Evolutionary conservation across 2,888 invertebrate genomes (phyloP).

Genomic region (Deilephila elpenor): DNA sequence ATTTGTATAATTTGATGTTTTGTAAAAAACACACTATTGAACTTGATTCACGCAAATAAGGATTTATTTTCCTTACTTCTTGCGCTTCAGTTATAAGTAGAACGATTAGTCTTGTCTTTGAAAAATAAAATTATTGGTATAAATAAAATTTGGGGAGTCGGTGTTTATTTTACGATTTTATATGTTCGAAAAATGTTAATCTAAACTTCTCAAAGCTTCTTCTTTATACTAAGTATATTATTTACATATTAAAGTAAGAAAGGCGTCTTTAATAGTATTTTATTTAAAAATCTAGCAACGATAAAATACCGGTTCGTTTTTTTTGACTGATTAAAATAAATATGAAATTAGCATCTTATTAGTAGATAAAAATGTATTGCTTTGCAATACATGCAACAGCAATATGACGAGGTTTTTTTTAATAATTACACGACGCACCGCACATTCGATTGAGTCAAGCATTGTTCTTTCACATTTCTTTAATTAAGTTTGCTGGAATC

Average conservation of each 20-base stretch:
- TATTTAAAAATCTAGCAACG: neutral
- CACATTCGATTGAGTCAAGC: neutral
- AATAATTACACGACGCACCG: neutral
- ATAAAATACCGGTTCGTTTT: too few species aligned
- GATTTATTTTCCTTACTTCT: neutral
- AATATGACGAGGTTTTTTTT: neutral
- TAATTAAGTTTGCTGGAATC: conserved; percentile 34
- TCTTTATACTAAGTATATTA: too few species aligned
- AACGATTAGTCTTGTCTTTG: too few species aligned
- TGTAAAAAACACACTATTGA: neutral
- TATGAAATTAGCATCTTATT: neutral
- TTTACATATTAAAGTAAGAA: too few species aligned
- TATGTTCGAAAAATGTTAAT: too few species aligned
- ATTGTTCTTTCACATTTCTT: conserved; percentile 30
- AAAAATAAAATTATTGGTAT: too few species aligned
- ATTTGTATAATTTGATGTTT: neutral
- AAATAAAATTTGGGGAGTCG: too few species aligned
- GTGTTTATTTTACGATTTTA: too few species aligned
- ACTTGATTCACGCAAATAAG: too few species aligned
- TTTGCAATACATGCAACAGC: too few species aligned
- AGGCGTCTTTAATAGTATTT: neutral
- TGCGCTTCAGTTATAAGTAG: neutral
- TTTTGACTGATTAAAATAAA: neutral
- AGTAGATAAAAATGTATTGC: neutral
- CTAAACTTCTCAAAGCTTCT: too few species aligned